Evolutionary conservation across 1,140 invertebrate species (phyloP).

Genomic region (Drosophila takahashii): DNA sequence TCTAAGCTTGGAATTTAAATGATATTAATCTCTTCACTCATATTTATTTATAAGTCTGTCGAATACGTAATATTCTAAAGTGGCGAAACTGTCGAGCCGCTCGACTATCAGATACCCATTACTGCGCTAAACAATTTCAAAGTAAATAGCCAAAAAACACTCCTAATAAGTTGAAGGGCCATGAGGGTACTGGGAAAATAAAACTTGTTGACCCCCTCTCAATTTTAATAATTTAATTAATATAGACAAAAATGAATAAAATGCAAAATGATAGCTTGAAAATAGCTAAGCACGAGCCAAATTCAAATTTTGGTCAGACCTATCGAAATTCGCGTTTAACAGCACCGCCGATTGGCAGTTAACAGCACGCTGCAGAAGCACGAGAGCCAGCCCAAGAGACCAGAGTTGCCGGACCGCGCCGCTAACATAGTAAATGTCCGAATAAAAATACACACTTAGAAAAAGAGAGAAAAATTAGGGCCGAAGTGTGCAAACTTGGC

Average conservation of each 20-base stretch:
- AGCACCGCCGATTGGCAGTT: slow-evolving; percentile 2
- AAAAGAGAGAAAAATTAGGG: slow-evolving; percentile 79
- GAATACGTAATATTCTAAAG: too few species aligned
- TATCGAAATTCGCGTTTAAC: slow-evolving; percentile 7
- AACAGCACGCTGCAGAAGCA: slow-evolving; percentile 30
- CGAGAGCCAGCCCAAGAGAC: slow-evolving; percentile 19
- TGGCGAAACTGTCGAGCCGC: too few species aligned
- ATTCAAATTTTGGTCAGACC: background rate
- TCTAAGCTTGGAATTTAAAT: background rate
- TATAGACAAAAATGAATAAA: too few species aligned
- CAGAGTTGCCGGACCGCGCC: slow-evolving; percentile 25
- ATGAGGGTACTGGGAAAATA: too few species aligned
- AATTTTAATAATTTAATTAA: too few species aligned
- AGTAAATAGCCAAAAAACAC: too few species aligned
- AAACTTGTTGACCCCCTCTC: too few species aligned
- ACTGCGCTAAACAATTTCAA: too few species aligned
- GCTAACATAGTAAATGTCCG: slow-evolving; percentile 42
- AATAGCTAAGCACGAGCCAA: background rate
- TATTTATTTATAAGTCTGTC: too few species aligned
- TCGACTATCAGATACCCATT: too few species aligned
- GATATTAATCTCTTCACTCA: background rate
- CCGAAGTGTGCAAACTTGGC: slow-evolving; percentile 74
- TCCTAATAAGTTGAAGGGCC: too few species aligned
- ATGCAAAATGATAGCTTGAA: background rate
- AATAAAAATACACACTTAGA: slow-evolving; percentile 60